phyloP scores from a whole-genome alignment of 2,113 vertebrate genomes.

The Trachemys scripta region DNA sequence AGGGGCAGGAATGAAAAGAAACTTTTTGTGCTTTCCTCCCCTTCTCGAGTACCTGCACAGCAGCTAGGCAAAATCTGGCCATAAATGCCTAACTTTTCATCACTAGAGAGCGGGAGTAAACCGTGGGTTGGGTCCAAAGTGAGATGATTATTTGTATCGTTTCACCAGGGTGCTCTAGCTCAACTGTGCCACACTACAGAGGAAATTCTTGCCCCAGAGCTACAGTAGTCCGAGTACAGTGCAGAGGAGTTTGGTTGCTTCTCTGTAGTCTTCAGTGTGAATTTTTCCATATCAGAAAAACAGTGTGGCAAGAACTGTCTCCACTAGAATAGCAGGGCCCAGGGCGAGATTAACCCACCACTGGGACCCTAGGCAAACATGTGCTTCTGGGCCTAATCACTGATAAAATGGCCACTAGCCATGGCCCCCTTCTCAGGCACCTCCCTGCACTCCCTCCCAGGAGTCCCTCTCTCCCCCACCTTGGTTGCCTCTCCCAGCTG shows the following conservation, averaged over 20 bases:
- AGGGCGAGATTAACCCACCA: neutral
- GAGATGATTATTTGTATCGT: neutral
- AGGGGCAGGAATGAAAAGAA: neutral
- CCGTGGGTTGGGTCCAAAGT: neutral
- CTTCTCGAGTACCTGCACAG: neutral
- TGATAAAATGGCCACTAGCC: neutral
- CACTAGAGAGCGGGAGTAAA: accelerated
- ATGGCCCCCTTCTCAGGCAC: neutral
- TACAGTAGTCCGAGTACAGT: neutral
- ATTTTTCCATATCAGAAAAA: neutral
- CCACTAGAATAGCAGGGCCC: neutral
- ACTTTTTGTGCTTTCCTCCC: neutral
- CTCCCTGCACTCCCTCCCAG: neutral
- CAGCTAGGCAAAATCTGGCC: accelerated
- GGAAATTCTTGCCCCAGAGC: neutral
- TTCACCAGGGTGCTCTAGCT: accelerated
- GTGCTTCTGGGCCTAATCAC: neutral
- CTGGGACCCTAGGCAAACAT: neutral
- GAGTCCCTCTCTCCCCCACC: too few relatives aligned
- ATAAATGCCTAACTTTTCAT: neutral
- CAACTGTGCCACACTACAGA: neutral
- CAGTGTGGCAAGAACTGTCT: neutral
- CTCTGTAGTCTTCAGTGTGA: neutral
- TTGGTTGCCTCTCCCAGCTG: neutral
- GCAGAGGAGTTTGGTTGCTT: neutral